phyloP scores from a whole-genome alignment of 1,140 invertebrate species.

The Bombus polaris region DNA sequence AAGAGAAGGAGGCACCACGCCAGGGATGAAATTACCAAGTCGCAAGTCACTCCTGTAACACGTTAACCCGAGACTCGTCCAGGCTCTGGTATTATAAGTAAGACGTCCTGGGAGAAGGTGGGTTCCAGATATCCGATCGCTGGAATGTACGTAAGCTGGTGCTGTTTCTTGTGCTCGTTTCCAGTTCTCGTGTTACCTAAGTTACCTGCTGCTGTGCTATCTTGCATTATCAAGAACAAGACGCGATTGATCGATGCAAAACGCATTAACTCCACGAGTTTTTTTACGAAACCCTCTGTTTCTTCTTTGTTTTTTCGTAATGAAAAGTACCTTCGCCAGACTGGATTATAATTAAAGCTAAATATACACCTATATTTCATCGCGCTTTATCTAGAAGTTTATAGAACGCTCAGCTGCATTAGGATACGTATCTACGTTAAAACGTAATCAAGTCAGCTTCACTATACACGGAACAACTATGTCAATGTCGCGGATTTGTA shows the following conservation, averaged over 20 bases:
- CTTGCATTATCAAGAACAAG: constrained; percentile 56
- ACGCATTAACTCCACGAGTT: constrained; percentile 56
- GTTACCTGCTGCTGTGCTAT: constrained; percentile 48
- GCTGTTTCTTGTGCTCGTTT: constrained; percentile 55
- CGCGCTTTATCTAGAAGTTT: constrained; percentile 1
- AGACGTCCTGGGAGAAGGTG: constrained; percentile 67
- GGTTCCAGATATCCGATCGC: constrained; percentile 70
- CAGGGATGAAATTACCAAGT: constrained; percentile 80
- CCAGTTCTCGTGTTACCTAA: constrained; percentile 68
- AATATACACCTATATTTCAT: constrained; percentile 37
- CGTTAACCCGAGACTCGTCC: constrained; percentile 64
- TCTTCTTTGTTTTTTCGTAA: background rate
- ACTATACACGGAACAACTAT: background rate
- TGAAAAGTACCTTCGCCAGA: constrained; percentile 24
- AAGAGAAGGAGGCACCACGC: constrained; percentile 71
- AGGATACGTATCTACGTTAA: background rate
- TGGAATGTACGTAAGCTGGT: constrained; percentile 67
- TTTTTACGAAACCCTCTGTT: background rate
- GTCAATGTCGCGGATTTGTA: background rate
- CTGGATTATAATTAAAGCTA: constrained; percentile 52
- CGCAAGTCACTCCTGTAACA: constrained; percentile 77
- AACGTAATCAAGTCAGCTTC: background rate
- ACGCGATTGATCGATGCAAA: constrained; percentile 72
- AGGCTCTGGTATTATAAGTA: constrained; percentile 69
- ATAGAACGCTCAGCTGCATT: background rate